Percentiles rank a stretch among this genome's conserved stretches.
These are phyloP conservation scores for Xerus rutilus DNA, from an alignment of 2,797 vertebrate species.

Conservation along the genomic window DNA sequence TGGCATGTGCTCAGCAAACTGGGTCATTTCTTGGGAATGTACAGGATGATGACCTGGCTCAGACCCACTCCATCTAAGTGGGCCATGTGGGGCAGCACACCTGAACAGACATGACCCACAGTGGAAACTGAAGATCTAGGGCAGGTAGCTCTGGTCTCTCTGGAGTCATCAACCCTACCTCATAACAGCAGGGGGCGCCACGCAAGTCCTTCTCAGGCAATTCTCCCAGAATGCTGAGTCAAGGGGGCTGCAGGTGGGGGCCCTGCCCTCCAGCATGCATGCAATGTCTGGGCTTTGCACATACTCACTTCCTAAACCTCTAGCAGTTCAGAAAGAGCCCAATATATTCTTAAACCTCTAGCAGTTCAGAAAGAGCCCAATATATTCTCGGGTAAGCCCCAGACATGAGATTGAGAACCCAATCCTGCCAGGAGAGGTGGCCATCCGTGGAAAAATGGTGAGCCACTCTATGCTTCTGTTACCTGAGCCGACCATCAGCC, in stretches of 20 bases:
- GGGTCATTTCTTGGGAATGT: not conserved
- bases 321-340: not conserved
- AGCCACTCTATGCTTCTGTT: accelerated
- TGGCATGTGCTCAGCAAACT: accelerated
- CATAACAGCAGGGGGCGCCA: accelerated
- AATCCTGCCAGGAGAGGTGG: too few species aligned
- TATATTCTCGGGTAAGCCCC: too few species aligned
- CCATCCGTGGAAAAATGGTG: not conserved
- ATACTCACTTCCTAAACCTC: not conserved
- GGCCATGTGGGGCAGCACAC: accelerated
- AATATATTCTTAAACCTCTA: not conserved
- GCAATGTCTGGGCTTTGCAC: accelerated
- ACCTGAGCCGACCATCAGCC: not conserved
- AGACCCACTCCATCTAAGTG: not conserved
- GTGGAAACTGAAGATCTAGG: accelerated
- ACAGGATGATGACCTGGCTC: not conserved
- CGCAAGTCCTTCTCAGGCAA: accelerated
- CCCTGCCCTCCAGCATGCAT: accelerated
- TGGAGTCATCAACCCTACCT: too few species aligned
- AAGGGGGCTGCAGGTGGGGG: not conserved
- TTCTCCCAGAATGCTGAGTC: accelerated
- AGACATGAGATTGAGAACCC: not conserved
- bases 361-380: not conserved
- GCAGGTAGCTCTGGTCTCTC: not conserved
- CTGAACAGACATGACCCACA: accelerated